Conservation (phyloP, 2,888 invertebrate species). For the Dolichopus griseipennis region DNA sequence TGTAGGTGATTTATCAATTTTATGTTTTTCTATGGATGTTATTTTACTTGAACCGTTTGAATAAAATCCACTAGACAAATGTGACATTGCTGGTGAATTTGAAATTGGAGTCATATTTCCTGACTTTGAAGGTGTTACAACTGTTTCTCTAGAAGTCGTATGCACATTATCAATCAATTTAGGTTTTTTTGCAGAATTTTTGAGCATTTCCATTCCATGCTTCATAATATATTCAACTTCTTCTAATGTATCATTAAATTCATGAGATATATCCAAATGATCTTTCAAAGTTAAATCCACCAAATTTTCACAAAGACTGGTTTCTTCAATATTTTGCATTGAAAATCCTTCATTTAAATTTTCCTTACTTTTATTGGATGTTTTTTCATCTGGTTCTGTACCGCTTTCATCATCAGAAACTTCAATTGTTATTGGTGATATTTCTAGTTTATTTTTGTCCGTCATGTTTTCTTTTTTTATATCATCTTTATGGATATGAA, state of each 20-base stretch:
- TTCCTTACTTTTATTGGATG: slow-evolving; percentile 13
- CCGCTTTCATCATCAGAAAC: slow-evolving; percentile 26
- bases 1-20: slow-evolving; percentile 9
- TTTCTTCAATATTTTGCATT: neutral
- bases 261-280: slow-evolving; percentile 26
- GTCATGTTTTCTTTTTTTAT: slow-evolving; percentile 20
- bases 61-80: neutral
- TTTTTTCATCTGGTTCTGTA: slow-evolving; percentile 16
- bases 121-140: neutral
- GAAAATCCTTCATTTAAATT: slow-evolving; percentile 17
- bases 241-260: slow-evolving; percentile 44
- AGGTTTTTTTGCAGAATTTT: neutral
- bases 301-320: slow-evolving; percentile 14
- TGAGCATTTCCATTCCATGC: slow-evolving; percentile 31
- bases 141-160: neutral
- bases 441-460: neutral
- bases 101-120: neutral
- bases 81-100: neutral
- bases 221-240: slow-evolving; percentile 43
- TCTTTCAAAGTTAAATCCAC: slow-evolving; percentile 9
- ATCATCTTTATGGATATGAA: neutral
- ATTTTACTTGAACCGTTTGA: neutral
- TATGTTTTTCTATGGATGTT: neutral
- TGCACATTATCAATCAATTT: too few relatives aligned
- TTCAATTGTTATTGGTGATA: slow-evolving; percentile 16